phyloP scores from a whole-genome alignment of 2,113 vertebrate genomes.

The Oryzias melastigma region DNA sequence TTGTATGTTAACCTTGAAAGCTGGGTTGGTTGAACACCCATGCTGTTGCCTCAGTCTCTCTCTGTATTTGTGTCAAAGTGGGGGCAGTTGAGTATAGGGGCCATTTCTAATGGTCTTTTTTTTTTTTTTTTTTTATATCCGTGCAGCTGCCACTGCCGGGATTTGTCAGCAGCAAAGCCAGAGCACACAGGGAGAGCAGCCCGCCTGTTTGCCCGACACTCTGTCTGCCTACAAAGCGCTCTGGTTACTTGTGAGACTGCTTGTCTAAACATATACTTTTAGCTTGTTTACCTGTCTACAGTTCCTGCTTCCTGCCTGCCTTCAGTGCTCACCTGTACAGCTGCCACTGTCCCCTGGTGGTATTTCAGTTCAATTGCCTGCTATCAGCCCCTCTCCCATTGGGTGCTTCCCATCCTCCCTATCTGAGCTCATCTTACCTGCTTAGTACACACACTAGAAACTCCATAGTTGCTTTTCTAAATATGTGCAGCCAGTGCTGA shows the following conservation, averaged over 20 bases:
- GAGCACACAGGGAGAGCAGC: constrained; percentile 62
- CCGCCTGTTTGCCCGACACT: constrained; percentile 45
- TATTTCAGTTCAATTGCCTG: constrained; percentile 18
- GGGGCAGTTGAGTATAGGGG: constrained; percentile 39
- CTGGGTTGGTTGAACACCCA: constrained; percentile 24
- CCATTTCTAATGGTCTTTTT: constrained; percentile 62
- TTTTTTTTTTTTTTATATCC: constrained; percentile 68
- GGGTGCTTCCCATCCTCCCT: no score
- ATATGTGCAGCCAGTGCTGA: no score
- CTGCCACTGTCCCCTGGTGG: constrained; percentile 21
- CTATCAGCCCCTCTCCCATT: no score
- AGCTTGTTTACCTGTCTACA: constrained; percentile 20
- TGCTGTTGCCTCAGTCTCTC: constrained; percentile 23
- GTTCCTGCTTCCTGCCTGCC: constrained; percentile 5
- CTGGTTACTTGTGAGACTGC: constrained; percentile 23
- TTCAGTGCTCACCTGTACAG: constrained; percentile 27
- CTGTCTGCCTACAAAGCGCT: constrained; percentile 16
- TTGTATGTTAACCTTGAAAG: constrained; percentile 52
- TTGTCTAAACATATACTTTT: constrained; percentile 10
- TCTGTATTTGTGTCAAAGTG: constrained; percentile 34
- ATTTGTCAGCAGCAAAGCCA: constrained; percentile 64
- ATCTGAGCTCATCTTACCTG: no score
- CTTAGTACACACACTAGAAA: no score
- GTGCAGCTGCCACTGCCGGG: constrained; percentile 54
- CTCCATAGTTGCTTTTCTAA: no score